Conservation (phyloP, 2,888 invertebrate genomes). For the Himalopsyche kuldschensis region DNA sequence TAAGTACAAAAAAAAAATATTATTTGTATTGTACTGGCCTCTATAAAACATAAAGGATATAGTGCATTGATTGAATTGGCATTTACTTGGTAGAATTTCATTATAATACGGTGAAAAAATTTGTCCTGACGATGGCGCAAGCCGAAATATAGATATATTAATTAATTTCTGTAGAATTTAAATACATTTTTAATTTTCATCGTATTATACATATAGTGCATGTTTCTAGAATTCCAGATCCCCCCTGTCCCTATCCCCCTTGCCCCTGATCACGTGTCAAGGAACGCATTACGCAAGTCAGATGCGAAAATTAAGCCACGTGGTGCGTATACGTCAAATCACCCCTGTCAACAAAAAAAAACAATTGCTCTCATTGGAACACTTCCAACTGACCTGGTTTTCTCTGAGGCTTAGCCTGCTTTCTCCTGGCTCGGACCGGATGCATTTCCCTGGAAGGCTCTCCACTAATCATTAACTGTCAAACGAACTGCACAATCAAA, state of each 20-base stretch:
- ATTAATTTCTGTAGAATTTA: too few species aligned
- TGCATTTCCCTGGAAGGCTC: constrained; percentile 3
- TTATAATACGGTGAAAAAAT: too few species aligned
- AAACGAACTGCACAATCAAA: neutral
- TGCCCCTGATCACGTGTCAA: constrained; percentile 7
- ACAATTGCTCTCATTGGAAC: neutral
- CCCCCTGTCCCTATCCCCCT: neutral
- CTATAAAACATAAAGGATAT: too few species aligned
- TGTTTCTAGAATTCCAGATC: neutral
- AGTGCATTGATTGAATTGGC: too few species aligned
- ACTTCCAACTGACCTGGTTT: constrained; percentile 27
- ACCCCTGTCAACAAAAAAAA: neutral
- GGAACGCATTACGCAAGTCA: constrained; percentile 33
- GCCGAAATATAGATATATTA: too few species aligned
- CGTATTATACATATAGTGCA: neutral
- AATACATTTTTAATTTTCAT: too few species aligned
- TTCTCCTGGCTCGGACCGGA: constrained; percentile 25
- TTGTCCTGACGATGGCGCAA: too few species aligned
- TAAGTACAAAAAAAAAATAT: too few species aligned
- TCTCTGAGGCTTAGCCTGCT: constrained; percentile 35
- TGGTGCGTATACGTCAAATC: constrained; percentile 16
- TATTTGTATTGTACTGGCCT: too few species aligned
- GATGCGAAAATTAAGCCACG: constrained; percentile 21
- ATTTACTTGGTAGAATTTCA: too few species aligned
- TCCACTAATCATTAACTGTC: neutral